These are phyloP conservation scores for Dasypus novemcinctus DNA, from an alignment of 2,113 vertebrate species.

Conservation along the genomic window DNA sequence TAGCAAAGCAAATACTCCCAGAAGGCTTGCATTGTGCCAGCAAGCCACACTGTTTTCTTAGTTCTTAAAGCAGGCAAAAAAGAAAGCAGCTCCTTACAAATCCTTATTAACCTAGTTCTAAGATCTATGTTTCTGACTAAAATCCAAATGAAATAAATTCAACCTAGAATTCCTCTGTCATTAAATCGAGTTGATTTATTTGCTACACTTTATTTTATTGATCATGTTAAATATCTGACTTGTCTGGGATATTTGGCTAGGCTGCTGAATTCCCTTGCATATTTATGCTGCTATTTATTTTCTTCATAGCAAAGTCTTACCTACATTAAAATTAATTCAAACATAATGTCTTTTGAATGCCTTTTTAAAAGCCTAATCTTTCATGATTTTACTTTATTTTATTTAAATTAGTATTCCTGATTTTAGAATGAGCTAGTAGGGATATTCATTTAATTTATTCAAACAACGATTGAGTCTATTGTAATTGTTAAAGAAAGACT, in stretches of 20 bases:
- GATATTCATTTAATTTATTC: background rate
- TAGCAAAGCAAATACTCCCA: background rate
- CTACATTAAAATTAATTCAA: slow-evolving; percentile 25
- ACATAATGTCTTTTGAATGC: background rate
- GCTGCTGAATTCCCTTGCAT: slow-evolving; percentile 25
- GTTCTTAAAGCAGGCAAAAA: slow-evolving; percentile 9
- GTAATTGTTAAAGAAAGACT: slow-evolving; percentile 36
- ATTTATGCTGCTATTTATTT: slow-evolving; percentile 55
- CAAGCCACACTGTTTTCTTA: background rate
- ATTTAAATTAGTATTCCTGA: background rate
- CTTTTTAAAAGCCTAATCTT: slow-evolving; percentile 12
- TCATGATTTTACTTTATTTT: slow-evolving; percentile 37
- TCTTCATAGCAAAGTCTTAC: background rate
- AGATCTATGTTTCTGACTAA: slow-evolving; percentile 45
- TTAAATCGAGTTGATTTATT: slow-evolving; percentile 66
- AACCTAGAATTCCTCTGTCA: background rate
- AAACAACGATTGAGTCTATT: background rate
- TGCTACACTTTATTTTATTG: slow-evolving; percentile 59
- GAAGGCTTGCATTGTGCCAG: background rate
- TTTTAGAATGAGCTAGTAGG: background rate
- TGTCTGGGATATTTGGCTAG: slow-evolving; percentile 36
- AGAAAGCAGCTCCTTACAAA: slow-evolving; percentile 35
- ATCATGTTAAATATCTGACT: slow-evolving; percentile 37
- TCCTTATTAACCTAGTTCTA: slow-evolving; percentile 46
- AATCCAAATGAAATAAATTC: slow-evolving; percentile 19